phyloP scores from a whole-genome alignment of 2,113 vertebrate species.

The Microcebus ravelobensis region DNA sequence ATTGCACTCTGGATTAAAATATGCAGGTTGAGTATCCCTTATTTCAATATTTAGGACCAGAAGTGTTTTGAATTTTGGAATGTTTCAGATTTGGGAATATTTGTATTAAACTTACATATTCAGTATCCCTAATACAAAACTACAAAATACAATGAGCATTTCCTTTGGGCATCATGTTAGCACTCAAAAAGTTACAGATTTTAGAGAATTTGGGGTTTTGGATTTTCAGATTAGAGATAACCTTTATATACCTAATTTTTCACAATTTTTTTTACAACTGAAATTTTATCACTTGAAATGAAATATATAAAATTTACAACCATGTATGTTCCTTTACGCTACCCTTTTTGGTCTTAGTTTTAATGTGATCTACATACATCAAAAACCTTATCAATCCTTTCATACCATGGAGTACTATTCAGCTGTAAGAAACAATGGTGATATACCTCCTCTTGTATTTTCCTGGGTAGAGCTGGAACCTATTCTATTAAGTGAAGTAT shows the following conservation, averaged over 20 bases:
- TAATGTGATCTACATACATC: neutral
- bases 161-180: neutral
- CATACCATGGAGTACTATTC: too few relatives aligned
- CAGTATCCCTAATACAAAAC: neutral
- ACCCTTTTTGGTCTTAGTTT: neutral
- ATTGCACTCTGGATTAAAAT: neutral
- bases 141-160: neutral
- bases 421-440: too few relatives aligned
- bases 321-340: neutral
- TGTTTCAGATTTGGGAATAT: neutral
- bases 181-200: neutral
- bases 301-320: neutral
- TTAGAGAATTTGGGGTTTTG: neutral
- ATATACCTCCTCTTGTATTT: too few relatives aligned
- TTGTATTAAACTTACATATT: neutral
- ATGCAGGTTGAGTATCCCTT: neutral
- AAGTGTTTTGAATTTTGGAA: neutral
- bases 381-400: neutral
- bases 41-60: neutral
- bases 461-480: too few relatives aligned
- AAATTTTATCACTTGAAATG: slow-evolving; percentile 4
- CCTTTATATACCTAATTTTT: neutral
- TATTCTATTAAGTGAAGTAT: too few relatives aligned
- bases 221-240: neutral
- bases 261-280: neutral